Evolutionary conservation across 2,888 invertebrate species (phyloP).

Genomic region (Flexamia atlantica): DNA sequence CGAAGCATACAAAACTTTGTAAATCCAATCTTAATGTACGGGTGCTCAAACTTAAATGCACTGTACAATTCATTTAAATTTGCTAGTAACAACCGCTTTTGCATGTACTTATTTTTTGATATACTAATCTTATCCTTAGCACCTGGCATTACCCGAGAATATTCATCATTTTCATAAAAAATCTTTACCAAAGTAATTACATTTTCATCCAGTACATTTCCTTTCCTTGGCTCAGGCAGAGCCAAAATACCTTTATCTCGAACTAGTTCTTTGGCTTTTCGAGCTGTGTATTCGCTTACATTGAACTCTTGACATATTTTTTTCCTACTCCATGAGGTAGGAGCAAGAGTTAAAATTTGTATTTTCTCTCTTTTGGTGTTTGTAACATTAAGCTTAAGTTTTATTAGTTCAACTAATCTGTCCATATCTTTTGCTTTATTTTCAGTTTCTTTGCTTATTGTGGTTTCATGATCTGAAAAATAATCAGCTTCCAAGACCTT

Average conservation of each 20-base stretch:
- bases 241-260: constrained; percentile 29
- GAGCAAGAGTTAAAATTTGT: constrained; percentile 36
- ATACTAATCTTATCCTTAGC: not conserved
- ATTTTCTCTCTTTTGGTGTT: constrained; percentile 38
- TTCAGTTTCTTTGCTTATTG: not conserved
- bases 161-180: constrained; percentile 30
- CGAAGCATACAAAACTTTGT: constrained; percentile 1
- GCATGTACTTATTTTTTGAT: not conserved
- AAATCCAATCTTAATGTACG: not conserved
- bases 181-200: not conserved
- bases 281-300: not conserved
- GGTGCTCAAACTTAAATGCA: not conserved
- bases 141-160: constrained; percentile 6
- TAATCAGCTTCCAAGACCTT: constrained; percentile 29
- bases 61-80: constrained; percentile 22
- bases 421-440: constrained; percentile 32
- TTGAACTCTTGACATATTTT: constrained; percentile 43
- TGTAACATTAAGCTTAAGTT: constrained; percentile 23
- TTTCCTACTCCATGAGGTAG: constrained; percentile 30
- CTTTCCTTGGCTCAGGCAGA: too few relatives aligned
- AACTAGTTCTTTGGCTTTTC: too few relatives aligned
- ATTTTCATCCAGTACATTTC: not conserved
- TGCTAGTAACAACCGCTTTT: not conserved
- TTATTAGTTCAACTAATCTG: not conserved
- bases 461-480: not conserved